Evolutionary conservation across 2,797 vertebrate genomes (phyloP), one percentile per base, ranked within the genome.

Genomic region (Leucoraja ocellata): DNA sequence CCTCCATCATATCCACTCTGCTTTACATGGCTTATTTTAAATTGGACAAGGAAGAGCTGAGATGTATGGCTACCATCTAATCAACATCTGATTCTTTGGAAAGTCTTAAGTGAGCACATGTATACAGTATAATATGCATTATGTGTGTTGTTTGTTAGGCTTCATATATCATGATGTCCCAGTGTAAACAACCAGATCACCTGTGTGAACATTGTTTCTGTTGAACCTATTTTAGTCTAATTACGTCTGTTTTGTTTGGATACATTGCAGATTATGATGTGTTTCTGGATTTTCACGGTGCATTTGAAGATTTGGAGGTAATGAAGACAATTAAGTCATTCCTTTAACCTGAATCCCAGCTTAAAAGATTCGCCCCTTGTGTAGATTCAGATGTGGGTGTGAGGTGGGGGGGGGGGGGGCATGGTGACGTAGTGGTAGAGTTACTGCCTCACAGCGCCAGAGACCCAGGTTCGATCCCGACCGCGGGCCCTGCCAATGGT

Each of bases 231-330:
- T 73, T 74, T 91, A 54, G 39, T 58, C 90, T 92, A 76, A 92
- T 46, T 39, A 6, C 0, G 71, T 74, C 23, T 92, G 46, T 92
- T 92, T 91, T 96, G 94, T 95, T 97, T 95, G 94, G 93, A 1
- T 93, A 93, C 96, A 96, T 98, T 97, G 74, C 97, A 99, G 98
- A 97, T 94, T 95, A 96, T 94, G 94, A 95, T 81, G 94, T 95
- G 93, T 96, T 97, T 95, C 96, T 96, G 94, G 96, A 96, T 94
- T 95, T 97, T 94, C 96, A 95, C 93, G 96, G 97, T 95, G 96
- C 97, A 4, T 95, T 96, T 93, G 96, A 95, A 95, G 93, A 93
- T 25, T 16, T 39, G 9, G 86, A 94, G 93, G 94, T 94, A 90
- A 93, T 36, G 63, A 9, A 68, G 21, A 88, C 36, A 32, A 39